These are phyloP conservation scores for Gobio occitaniae DNA, from an alignment of 2,797 vertebrate genomes.

Conservation along the genomic window DNA sequence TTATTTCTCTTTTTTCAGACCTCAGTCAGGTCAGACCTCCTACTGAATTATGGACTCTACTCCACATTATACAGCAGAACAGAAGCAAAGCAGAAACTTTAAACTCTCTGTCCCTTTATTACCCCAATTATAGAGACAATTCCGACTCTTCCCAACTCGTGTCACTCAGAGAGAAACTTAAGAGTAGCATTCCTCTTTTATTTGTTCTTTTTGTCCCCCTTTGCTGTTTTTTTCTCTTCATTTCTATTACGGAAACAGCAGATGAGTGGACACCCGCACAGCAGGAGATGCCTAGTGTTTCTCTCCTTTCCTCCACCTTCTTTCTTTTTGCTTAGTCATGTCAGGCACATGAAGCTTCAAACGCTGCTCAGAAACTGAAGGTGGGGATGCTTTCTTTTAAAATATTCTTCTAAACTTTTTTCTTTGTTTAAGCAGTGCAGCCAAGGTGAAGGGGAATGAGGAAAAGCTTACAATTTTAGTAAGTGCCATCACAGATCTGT, in stretches of 20 bases:
- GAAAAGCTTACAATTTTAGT: neutral
- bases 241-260: constrained; percentile 16
- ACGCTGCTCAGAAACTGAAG: constrained; percentile 45
- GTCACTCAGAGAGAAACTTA: constrained; percentile 23
- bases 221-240: constrained; percentile 13
- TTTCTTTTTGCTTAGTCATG: constrained; percentile 55
- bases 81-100: constrained; percentile 26
- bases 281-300: constrained; percentile 32
- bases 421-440: constrained; percentile 13
- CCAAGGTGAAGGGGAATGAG: constrained; percentile 24
- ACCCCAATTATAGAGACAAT: constrained; percentile 38
- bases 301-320: constrained; percentile 4
- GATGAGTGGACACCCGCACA: constrained; percentile 33
- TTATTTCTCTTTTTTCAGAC: neutral
- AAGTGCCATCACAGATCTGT: constrained; percentile 1
- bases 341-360: constrained; percentile 55
- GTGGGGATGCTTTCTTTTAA: constrained; percentile 40
- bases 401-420: constrained; percentile 24
- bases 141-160: neutral
- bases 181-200: neutral
- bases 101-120: constrained; percentile 20
- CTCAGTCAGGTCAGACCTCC: neutral
- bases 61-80: constrained; percentile 20
- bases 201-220: constrained; percentile 14
- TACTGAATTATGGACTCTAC: constrained; percentile 24